Evolutionary conservation across 2,888 invertebrate genomes (phyloP).

Genomic region (Limnephilus marmoratus): DNA sequence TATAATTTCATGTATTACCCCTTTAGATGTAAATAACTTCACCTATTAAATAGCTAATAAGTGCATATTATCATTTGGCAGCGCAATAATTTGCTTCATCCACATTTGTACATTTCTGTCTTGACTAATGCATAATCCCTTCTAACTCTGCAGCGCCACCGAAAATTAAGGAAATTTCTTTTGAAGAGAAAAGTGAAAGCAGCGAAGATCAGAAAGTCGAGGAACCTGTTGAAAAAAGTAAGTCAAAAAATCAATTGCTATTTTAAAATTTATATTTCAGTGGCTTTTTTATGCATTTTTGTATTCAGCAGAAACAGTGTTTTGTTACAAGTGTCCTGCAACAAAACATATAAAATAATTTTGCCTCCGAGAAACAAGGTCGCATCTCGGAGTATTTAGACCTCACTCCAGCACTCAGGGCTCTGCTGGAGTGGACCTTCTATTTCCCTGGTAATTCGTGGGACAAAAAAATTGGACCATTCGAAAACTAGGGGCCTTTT

Average conservation of each 20-base stretch:
- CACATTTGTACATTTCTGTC: neutral
- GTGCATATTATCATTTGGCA: neutral
- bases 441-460: too few relatives aligned
- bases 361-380: too few relatives aligned
- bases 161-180: slow-evolving; percentile 2
- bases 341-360: too few relatives aligned
- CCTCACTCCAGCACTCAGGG: too few relatives aligned
- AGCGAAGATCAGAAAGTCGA: neutral
- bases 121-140: neutral
- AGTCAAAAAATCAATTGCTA: neutral
- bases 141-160: slow-evolving; percentile 20
- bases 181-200: neutral
- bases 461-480: too few relatives aligned
- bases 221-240: neutral
- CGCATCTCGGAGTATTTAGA: too few relatives aligned
- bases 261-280: too few relatives aligned
- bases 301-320: too few relatives aligned
- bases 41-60: neutral
- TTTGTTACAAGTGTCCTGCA: too few relatives aligned
- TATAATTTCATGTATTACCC: neutral
- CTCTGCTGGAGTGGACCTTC: too few relatives aligned
- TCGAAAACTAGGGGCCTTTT: too few relatives aligned
- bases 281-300: too few relatives aligned
- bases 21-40: neutral
- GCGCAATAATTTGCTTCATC: neutral